Percentiles rank a stretch among this genome's conserved stretches.
Conservation (phyloP, 2,113 vertebrate species). For the Indicator indicator region DNA sequence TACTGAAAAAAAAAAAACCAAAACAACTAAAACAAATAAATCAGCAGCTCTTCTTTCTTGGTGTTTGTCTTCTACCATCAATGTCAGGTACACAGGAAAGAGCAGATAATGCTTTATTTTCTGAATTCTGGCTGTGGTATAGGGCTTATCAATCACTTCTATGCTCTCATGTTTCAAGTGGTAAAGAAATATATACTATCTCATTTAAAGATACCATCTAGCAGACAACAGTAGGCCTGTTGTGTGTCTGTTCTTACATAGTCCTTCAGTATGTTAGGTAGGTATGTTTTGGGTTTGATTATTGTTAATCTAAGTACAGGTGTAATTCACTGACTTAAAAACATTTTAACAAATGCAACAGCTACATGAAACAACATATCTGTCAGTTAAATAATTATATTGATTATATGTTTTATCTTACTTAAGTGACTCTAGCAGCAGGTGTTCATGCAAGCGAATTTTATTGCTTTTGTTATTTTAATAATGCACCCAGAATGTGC, state of each 20-base stretch:
- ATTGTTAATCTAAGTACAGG: not conserved
- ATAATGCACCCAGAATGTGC: slow-evolving; percentile 38
- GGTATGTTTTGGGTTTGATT: not conserved
- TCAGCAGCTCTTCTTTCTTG: not conserved
- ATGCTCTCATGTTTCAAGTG: not conserved
- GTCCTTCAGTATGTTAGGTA: not conserved
- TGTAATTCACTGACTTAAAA: not conserved
- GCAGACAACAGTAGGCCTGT: not conserved
- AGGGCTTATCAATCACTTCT: not conserved
- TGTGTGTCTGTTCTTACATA: not conserved
- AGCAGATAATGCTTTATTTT: not conserved
- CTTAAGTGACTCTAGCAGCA: slow-evolving; percentile 47
- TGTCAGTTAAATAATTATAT: slow-evolving; percentile 16
- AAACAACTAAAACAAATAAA: not conserved
- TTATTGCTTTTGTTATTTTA: slow-evolving; percentile 67
- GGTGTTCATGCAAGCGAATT: slow-evolving; percentile 59
- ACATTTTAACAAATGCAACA: not conserved
- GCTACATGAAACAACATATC: not conserved
- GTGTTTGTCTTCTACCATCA: not conserved
- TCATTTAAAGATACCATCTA: not conserved
- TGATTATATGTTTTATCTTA: slow-evolving; percentile 46
- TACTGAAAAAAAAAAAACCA: not conserved
- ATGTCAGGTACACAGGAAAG: not conserved
- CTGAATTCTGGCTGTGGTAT: not conserved
- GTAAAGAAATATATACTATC: not conserved